Percentiles rank a stretch among this genome's conserved stretches.
phyloP scores from a whole-genome alignment of 2,888 invertebrate genomes.

The Terebella lapidaria region DNA sequence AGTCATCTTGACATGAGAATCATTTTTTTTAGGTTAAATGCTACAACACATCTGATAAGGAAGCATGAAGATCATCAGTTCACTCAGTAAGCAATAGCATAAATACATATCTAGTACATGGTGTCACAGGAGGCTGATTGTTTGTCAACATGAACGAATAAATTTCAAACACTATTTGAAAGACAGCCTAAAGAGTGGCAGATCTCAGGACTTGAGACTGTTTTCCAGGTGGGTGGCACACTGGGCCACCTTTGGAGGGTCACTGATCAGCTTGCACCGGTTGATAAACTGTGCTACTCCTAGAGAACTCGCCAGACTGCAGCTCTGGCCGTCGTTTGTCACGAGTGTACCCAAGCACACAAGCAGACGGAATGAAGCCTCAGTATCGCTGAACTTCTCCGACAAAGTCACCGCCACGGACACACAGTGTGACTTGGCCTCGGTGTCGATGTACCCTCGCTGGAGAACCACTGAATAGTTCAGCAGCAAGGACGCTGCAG shows the following conservation, averaged over 20 bases:
- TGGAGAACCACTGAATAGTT: constrained; percentile 63
- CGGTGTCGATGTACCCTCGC: constrained; percentile 30
- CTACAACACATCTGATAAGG: too few relatives aligned
- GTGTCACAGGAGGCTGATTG: too few relatives aligned
- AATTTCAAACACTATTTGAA: too few relatives aligned
- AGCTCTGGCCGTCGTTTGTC: constrained; percentile 40
- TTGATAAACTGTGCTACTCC: constrained; percentile 24
- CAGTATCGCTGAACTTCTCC: constrained; percentile 63
- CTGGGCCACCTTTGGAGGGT: constrained; percentile 40
- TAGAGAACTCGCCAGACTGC: constrained; percentile 40
- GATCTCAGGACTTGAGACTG: too few relatives aligned
- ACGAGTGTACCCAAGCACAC: constrained; percentile 73
- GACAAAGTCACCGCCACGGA: constrained; percentile 28
- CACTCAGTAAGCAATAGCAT: too few relatives aligned
- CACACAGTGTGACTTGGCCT: constrained; percentile 38
- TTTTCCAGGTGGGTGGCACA: constrained; percentile 33
- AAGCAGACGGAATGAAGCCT: constrained; percentile 71
- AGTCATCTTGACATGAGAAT: too few relatives aligned
- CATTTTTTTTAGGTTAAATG: too few relatives aligned
- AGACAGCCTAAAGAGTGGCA: too few relatives aligned
- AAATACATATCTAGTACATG: too few relatives aligned
- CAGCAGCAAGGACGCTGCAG: constrained; percentile 67
- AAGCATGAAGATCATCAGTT: too few relatives aligned
- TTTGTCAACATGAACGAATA: too few relatives aligned
- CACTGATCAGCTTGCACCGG: constrained; percentile 17